Evolutionary conservation across 2,888 invertebrate species (phyloP), one percentile per base, ranked within the genome.

Genomic region (Nemurella pictetii): DNA sequence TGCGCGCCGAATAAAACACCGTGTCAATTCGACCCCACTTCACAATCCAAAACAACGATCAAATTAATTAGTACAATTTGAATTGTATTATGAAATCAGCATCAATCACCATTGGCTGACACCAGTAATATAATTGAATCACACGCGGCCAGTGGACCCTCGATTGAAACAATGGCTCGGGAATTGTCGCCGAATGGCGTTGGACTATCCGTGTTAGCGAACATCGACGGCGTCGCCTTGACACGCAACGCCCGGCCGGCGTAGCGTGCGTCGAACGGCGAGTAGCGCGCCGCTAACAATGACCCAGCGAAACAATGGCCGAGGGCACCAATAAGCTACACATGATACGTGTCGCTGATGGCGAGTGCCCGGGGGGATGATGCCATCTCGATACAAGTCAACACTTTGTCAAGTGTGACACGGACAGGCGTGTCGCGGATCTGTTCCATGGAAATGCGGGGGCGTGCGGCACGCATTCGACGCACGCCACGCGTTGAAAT

Each of bases 271-370:
- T 12, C 1, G 15, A 20, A 55, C 55, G 55, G 55, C 55, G 9
- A 55, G 55, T 55, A 55, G n/a, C 55, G 12, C 55, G 1, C 5
- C 12, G 55, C 15, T 20, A 55, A 55, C 55, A 55, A 55, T 55
- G 55, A 12, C 1, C 1, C 15, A 12, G 55, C 55, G 55, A 55
- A 75, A 75, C 75, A 75, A 75, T 75, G 27, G 75, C 26, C 25
- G 75, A 1, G 20, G 27, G 26, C n/a, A 35, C 35, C 80, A 80
- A 80, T 80, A 80, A 80, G 80, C 80, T 80, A 80, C 80, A 80
- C 80, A 80, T 80, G 80, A 80, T 25, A 35, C 80, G 80, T 80
- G 80, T 80, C 32, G 80, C 35, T 35, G 80, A 80, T 80, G 35
- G 26, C 26, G 36, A 35, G n/a, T 3, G 32, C 80, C 15, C n/a